A percentile compares a stretch with the other conserved stretches of the same genome.
Conservation (phyloP, 2,797 vertebrate genomes). For the Channa striata region DNA sequence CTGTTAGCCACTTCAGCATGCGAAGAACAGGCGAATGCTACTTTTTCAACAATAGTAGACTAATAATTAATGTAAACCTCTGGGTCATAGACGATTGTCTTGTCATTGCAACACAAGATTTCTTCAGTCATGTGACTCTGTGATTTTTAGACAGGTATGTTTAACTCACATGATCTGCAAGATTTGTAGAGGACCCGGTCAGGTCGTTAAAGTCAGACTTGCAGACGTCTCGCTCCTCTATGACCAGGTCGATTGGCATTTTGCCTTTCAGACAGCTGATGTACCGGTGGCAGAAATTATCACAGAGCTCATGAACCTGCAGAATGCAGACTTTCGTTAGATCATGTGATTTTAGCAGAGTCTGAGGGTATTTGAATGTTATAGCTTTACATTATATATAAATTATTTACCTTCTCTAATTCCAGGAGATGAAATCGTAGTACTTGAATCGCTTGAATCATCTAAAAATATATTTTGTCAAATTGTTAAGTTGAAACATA, state of each 20-base stretch:
- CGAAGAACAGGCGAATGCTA: neutral
- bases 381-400: too few species aligned
- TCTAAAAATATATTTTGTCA: conserved; percentile 83
- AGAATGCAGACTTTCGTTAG: neutral
- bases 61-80: neutral
- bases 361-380: neutral
- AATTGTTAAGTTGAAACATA: too few species aligned
- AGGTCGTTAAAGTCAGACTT: conserved; percentile 96
- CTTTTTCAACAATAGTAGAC: neutral
- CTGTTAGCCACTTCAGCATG: neutral
- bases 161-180: conserved; percentile 92
- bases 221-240: conserved; percentile 94
- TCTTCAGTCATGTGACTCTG: neutral
- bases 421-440: conserved; percentile 96
- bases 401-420: conserved; percentile 92
- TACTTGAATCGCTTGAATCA: conserved; percentile 98
- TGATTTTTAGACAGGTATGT: neutral
- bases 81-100: neutral
- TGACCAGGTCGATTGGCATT: conserved; percentile 98
- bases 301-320: conserved; percentile 96
- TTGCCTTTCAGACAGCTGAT: conserved; percentile 99
- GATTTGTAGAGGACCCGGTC: conserved; percentile 93
- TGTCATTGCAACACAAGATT: neutral
- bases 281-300: conserved; percentile 98
- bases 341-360: neutral